Conservation (phyloP, 2,797 vertebrate genomes). For the Smutsia temminckii region DNA sequence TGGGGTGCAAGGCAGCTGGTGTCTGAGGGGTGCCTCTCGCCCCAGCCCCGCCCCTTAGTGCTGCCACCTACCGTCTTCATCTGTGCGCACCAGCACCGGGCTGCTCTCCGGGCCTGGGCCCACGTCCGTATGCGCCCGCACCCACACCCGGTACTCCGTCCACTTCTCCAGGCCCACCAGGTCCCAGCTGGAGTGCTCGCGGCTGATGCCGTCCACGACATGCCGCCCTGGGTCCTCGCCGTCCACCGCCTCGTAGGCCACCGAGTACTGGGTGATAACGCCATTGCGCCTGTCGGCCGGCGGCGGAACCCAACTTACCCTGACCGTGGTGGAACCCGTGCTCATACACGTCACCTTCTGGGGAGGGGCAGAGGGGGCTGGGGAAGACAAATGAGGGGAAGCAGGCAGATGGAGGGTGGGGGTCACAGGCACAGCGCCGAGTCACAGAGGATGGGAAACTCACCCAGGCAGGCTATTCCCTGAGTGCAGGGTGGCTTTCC, state of each 20-base stretch:
- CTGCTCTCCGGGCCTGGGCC: constrained; percentile 97
- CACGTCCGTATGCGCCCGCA: constrained; percentile 97
- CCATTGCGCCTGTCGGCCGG: constrained; percentile 96
- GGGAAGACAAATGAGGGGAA: constrained; percentile 89
- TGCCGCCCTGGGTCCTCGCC: constrained; percentile 95
- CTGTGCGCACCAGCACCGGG: constrained; percentile 93
- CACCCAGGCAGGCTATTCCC: constrained; percentile 49
- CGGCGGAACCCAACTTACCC: constrained; percentile 99
- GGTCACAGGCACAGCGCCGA: constrained; percentile 40
- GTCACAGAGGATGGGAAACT: constrained; percentile 52
- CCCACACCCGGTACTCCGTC: constrained; percentile 99
- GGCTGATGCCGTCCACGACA: constrained; percentile 92
- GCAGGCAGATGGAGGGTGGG: constrained; percentile 80
- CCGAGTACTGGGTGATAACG: constrained; percentile 95
- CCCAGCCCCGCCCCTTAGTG: neutral
- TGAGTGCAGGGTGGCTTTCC: neutral
- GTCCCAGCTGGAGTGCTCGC: constrained; percentile 92
- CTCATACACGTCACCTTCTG: constrained; percentile 96
- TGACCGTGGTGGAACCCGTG: constrained; percentile 95
- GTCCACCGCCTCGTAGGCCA: constrained; percentile 95
- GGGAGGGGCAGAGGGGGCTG: constrained; percentile 98
- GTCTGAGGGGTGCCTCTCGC: neutral
- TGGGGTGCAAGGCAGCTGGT: neutral
- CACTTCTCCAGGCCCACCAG: constrained; percentile 98
- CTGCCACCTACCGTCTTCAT: constrained; percentile 95